Conservation (phyloP, 2,113 vertebrate genomes). For the Melanerpes formicivorus region DNA sequence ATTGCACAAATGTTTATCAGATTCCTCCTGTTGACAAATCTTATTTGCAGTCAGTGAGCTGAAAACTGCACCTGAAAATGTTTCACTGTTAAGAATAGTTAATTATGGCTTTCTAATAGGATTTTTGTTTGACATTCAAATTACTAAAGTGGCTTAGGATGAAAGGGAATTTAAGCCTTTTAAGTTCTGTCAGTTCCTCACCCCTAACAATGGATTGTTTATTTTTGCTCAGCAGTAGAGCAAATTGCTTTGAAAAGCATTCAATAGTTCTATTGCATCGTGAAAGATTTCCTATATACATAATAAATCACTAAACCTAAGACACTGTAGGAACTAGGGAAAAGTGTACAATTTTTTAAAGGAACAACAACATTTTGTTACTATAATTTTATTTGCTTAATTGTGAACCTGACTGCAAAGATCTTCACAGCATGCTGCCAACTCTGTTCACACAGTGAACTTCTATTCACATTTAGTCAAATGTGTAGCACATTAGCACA, state of each 20-base stretch:
- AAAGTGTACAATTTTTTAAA: not conserved
- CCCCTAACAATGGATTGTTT: conserved; percentile 33
- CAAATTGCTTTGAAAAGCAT: conserved; percentile 33
- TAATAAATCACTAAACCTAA: not conserved
- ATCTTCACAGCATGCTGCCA: not conserved
- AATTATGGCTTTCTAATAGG: conserved; percentile 43
- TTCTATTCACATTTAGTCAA: not conserved
- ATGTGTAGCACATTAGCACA: not conserved
- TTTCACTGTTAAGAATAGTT: conserved; percentile 12
- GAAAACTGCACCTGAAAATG: not conserved
- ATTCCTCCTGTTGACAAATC: not conserved
- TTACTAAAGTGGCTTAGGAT: not conserved
- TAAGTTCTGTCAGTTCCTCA: conserved; percentile 4
- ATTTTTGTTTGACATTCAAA: not conserved
- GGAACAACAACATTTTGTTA: not conserved
- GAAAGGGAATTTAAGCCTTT: conserved; percentile 53
- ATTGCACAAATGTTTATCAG: not conserved
- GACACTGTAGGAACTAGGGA: not conserved
- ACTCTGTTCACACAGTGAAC: not conserved
- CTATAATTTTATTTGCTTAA: not conserved
- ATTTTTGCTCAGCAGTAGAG: conserved; percentile 44
- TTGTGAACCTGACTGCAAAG: not conserved
- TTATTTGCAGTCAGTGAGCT: not conserved
- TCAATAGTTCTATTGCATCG: not conserved
- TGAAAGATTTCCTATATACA: not conserved